Evolutionary conservation across 2,113 vertebrate genomes (phyloP).

Genomic region (Chrysemys picta): DNA sequence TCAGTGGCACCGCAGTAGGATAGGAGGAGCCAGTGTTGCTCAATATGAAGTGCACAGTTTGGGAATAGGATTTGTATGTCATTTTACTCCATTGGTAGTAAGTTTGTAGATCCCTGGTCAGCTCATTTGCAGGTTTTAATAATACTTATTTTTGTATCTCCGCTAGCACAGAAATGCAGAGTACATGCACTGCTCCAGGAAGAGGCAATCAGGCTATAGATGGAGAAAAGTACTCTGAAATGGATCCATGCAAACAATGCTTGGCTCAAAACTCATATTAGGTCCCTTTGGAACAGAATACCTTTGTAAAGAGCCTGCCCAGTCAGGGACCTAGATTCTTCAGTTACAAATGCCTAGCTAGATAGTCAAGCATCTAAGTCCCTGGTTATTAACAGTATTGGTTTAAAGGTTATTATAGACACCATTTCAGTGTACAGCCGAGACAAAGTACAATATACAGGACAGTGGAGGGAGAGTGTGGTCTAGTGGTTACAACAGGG

Average conservation of each 20-base stretch:
- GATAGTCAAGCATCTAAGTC: not conserved
- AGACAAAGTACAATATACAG: not conserved
- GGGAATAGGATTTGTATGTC: not conserved
- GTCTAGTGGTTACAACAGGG: not conserved
- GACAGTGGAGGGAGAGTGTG: accelerated
- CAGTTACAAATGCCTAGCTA: not conserved
- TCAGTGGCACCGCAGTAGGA: not conserved
- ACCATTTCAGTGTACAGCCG: not conserved
- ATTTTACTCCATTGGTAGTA: not conserved
- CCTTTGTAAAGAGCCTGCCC: not conserved
- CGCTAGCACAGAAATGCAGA: not conserved
- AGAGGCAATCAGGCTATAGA: not conserved
- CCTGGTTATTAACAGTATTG: not conserved
- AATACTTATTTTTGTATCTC: conserved; percentile 4
- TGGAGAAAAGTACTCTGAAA: not conserved
- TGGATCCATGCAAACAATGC: not conserved
- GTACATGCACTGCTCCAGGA: no score
- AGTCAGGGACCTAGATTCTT: not conserved
- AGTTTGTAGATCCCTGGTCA: not conserved
- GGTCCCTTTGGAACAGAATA: not conserved
- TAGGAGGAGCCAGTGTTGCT: not conserved
- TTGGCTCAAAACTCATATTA: not conserved
- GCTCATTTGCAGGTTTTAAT: not conserved
- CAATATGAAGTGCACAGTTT: not conserved
- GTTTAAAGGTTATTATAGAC: not conserved